Base-by-base conservation (phyloP, 1,140 invertebrate genomes). In the Nephotettix cincticeps region DNA sequence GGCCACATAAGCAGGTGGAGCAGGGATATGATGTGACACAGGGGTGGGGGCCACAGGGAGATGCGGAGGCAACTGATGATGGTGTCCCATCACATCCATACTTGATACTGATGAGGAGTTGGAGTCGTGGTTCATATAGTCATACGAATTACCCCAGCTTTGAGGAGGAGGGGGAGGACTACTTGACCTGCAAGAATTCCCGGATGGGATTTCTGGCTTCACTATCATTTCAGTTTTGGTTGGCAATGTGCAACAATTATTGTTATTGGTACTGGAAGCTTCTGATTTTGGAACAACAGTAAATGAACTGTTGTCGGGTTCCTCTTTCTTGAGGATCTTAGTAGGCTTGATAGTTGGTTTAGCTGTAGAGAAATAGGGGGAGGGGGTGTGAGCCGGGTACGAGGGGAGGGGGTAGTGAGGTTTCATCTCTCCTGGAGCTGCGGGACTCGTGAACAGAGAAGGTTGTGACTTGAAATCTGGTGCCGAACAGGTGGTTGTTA, bases 61-160 rank as follows among this genome's bases (percentile, higher is more conserved):
- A 47, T 69, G 66, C 14, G 81, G 75, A 64, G 81, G 81, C 25
- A 80, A 79, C 56, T 79, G 79, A 27, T 80, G 79, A 56, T 83
- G 75, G 75, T 81, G 74, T 29, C 77, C 75, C 82, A 87, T 86
- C 68, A 88, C 85, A 77, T 91, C 90, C 87, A 91, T 89, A 75
- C 86, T 89, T 19, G 90, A 90, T 79, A 88, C 83, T 25, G 87
- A 89, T 2, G 87, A 88, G 9, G 90, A 92, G 80, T 91, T 91
- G 0, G 88, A 89, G 74, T 89, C 88, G 77, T 89, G 87, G 74
- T 86, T 88, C 65, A 88, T 77, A 73, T 89, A 89, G 72, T 89
- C 87, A 79, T 88, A 88, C 0, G 81, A 79, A 78, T 9, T 83
- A 75, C 17, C 81, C 81, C 0, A 82, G 80, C 81, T 81, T 4